Conservation (phyloP, 2,797 vertebrate genomes). For the Fringilla coelebs region DNA sequence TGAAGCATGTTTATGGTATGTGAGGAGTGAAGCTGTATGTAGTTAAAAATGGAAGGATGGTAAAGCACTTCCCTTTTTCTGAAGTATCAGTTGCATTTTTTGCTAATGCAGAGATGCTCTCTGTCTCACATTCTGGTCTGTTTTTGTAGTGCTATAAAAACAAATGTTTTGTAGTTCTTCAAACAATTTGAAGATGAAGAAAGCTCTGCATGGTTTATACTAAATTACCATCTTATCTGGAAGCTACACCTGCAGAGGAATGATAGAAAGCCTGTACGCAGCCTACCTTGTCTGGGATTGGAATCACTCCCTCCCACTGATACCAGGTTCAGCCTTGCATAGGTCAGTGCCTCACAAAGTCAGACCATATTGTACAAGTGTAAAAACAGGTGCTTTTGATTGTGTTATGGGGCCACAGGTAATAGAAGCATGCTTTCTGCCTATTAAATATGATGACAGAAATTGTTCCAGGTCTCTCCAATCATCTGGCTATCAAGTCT, state of each 20-base stretch:
- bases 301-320: background rate
- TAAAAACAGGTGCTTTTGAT: background rate
- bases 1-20: background rate
- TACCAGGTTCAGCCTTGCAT: background rate
- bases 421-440: background rate
- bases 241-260: background rate
- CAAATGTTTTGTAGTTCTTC: background rate
- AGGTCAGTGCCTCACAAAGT: background rate
- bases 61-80: background rate
- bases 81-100: background rate
- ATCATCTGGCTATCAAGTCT: background rate
- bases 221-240: background rate
- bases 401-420: rapidly evolving
- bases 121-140: background rate
- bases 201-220: background rate
- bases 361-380: background rate
- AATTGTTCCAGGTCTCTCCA: background rate
- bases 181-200: background rate
- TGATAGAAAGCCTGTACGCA: background rate
- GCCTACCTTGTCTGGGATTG: background rate
- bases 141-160: background rate
- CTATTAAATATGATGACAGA: background rate
- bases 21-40: background rate
- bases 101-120: background rate
- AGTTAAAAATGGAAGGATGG: background rate